Evolutionary conservation across 1,140 invertebrate species (phyloP), one percentile per base, ranked within the genome.

Genomic region (Sitodiplosis mosellana): DNA sequence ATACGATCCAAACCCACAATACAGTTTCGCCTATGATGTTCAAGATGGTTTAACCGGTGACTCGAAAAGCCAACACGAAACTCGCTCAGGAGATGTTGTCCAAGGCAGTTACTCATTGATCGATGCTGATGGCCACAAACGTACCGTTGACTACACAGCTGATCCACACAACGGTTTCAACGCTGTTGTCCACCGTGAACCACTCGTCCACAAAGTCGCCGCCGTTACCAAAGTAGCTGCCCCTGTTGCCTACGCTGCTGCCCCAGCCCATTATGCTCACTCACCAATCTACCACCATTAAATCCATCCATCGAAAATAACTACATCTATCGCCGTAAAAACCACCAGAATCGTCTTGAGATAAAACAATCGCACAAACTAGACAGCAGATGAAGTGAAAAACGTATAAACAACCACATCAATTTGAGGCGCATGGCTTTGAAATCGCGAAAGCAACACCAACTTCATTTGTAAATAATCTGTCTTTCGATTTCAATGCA

Each of bases 81-180:
- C 63, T 18, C 63, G 72, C 3, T 64, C 68, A 46, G 78, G 78
- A 11, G 76, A 79, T 56, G 69, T 78, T 15, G 77, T 79, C 8
- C 71, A 77, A 55, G 77, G 77, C 34, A 69, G 69, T 33, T 78
- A 78, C 59, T 75, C 73, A 2, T 57, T 79, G 15, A 66, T 75
- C 17, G 76, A 80, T 51, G 72, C 77, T 1, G 77, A 81, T 55
- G 78, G 77, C 47, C 72, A 70, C 46, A 70, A 73, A 46, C 69
- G 77, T 51, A 73, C 72, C 19, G 77, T 79, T 1, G 74, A 77
- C 53, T 80, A 81, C 60, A 76, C 74, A 4, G 73, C 73, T 27
- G 72, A 75, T 58, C 66, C 71, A 2, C 61, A 63, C 45, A 64
- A 61, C 45, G 61, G 64, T 43, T 66, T 66, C 33, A 69, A 69